phyloP scores from a whole-genome alignment of 1,140 invertebrate species.

The Pseudomyrmex sp. region DNA sequence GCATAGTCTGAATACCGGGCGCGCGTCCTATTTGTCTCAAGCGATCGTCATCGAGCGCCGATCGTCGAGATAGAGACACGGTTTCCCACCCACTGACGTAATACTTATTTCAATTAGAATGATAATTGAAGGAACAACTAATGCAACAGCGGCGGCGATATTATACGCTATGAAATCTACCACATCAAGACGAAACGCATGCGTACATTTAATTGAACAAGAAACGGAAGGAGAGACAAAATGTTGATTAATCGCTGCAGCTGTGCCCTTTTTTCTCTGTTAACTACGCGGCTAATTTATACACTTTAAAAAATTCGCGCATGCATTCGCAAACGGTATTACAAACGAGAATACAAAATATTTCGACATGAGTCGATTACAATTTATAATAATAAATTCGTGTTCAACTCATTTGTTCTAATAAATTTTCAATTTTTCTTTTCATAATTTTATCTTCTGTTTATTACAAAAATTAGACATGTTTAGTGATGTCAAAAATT shows the following conservation, averaged over 20 bases:
- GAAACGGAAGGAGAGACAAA: background rate
- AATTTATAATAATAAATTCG: background rate
- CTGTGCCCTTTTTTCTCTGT: background rate
- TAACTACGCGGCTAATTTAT: background rate
- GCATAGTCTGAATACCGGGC: background rate
- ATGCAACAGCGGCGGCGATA: background rate
- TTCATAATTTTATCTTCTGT: background rate
- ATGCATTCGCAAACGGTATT: no score
- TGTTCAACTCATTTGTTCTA: background rate
- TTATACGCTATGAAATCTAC: background rate
- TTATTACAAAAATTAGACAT: background rate
- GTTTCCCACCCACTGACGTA: background rate
- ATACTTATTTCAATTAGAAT: constrained; percentile 20
- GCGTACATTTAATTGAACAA: constrained; percentile 9
- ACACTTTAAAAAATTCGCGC: background rate
- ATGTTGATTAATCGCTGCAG: constrained; percentile 15
- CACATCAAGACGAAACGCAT: background rate
- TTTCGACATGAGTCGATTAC: no score
- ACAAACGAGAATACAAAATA: no score
- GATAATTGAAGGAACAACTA: background rate
- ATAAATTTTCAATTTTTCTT: background rate
- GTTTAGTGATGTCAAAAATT: background rate
- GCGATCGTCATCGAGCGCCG: background rate
- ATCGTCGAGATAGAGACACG: background rate
- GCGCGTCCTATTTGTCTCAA: background rate